Base-by-base conservation (phyloP, 2,113 vertebrate genomes). In the Irena cyanogastra region DNA sequence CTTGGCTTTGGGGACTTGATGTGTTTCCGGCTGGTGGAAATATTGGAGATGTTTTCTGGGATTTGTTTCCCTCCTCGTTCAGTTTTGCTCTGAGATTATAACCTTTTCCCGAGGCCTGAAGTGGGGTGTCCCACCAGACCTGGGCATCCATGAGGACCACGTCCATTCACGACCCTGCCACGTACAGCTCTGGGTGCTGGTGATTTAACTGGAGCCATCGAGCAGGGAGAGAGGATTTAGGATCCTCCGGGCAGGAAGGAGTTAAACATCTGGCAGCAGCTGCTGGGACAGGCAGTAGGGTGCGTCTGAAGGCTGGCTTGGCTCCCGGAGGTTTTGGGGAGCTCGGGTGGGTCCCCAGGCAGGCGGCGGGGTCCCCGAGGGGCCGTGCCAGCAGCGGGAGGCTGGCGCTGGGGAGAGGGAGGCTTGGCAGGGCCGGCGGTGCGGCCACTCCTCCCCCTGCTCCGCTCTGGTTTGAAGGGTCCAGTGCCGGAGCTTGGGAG, bases 381-480 rank as follows among this genome's bases (percentile, higher is more conserved):
- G 91, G 89, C 71, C 0, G 68, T 70, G 83, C 93, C 8, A n/a
- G 41, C 23, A 52, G 5, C 0, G 16, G 56, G 93, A 85, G 94
- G 95, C 87, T 70, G 90, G 94, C 24, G 10, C 53, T 65, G 3
- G 2, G n/a, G 54, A 71, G 95, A 78, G 96, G 80, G 91, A 81
- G 96, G 94, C 37, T 91, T 31, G 37, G 45, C 83, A 69, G 39
- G 37, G 71, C 89, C 49, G 4, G 70, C 70, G 11, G 77, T 6
- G 3, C 13, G 52, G 97, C 97, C 95, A 93, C 98, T 91, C 97
- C 98, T 95, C 97, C 83, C 4, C 3, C 24, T 42, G 83, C 88
- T 93, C 69, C 12, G 53, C 91, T 96, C 72, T 66, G 23, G 71
- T 96, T 96, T 94, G 91, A 95, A 83, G 92, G 89, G 87, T 93